These are phyloP conservation scores for Dreissena rostriformis DNA, from an alignment of 1,140 invertebrate species.

Conservation along the genomic window DNA sequence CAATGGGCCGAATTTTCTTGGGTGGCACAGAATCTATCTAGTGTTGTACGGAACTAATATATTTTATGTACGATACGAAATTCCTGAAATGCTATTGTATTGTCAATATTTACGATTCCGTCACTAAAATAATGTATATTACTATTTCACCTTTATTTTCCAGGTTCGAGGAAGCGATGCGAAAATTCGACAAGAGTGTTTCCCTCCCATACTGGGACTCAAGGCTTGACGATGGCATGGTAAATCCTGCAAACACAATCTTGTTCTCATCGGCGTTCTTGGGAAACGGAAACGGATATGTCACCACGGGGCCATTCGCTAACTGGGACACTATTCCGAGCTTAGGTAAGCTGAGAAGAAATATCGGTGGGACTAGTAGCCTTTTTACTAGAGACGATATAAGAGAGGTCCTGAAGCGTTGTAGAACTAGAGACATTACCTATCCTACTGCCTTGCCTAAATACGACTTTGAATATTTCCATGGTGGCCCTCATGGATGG, in stretches of 20 bases:
- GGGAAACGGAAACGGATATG: slow-evolving; percentile 78
- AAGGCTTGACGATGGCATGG: slow-evolving; percentile 73
- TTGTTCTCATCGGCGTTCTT: slow-evolving; percentile 75
- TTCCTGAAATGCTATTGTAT: background rate
- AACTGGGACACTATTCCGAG: slow-evolving; percentile 58
- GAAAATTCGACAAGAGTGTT: slow-evolving; percentile 55
- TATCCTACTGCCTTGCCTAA: slow-evolving; percentile 39
- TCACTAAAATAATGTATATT: no score
- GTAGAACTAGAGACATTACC: slow-evolving; percentile 31
- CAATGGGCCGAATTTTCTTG: slow-evolving; percentile 69
- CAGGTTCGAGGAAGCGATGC: slow-evolving; percentile 66
- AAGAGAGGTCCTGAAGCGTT: slow-evolving; percentile 26
- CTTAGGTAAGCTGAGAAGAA: slow-evolving; percentile 51
- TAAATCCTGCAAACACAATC: slow-evolving; percentile 73
- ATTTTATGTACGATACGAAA: background rate
- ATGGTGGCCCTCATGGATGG: slow-evolving; percentile 66
- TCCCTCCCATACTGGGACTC: slow-evolving; percentile 80
- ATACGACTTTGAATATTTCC: slow-evolving; percentile 65
- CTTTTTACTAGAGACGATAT: slow-evolving; percentile 36
- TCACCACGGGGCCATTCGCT: slow-evolving; percentile 77
- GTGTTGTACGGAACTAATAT: slow-evolving; percentile 59
- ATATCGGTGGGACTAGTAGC: slow-evolving; percentile 36
- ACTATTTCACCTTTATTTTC: background rate
- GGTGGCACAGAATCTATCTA: slow-evolving; percentile 73
- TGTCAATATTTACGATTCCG: background rate